Percentiles rank a stretch among this genome's conserved stretches.
These are phyloP conservation scores for Carterocephalus palaemon DNA, from an alignment of 2,888 invertebrate species.

Conservation along the genomic window DNA sequence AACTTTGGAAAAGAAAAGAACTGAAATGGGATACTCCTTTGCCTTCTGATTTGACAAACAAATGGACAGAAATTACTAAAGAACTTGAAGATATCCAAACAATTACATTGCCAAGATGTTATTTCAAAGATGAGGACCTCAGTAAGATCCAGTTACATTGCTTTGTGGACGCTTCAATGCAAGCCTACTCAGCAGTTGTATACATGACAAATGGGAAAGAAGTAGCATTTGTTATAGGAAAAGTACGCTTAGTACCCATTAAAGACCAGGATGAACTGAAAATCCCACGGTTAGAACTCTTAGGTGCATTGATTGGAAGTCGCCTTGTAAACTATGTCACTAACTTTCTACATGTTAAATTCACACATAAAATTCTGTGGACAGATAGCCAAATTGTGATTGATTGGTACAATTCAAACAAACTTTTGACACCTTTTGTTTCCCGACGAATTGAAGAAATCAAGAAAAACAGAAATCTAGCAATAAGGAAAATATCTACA, in stretches of 20 bases:
- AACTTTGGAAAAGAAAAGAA: constrained; percentile 16
- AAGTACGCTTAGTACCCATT: constrained; percentile 26
- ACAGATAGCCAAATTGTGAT: constrained; percentile 20
- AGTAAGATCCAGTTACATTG: no score
- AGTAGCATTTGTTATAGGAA: constrained; percentile 29
- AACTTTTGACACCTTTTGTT: constrained; percentile 10
- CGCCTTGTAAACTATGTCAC: constrained; percentile 16
- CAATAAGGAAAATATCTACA: constrained; percentile 15
- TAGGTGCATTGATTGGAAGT: constrained; percentile 19
- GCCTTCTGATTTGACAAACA: background rate
- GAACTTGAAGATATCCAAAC: no score
- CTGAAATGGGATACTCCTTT: constrained; percentile 22
- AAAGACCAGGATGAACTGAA: constrained; percentile 21
- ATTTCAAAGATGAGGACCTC: no score
- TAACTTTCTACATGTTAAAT: constrained; percentile 7
- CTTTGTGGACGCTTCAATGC: no score
- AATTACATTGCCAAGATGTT: no score
- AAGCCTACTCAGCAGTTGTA: constrained; percentile 19
- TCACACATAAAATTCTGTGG: constrained; percentile 15
- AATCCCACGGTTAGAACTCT: constrained; percentile 19
- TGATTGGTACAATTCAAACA: constrained; percentile 17
- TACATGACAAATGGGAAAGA: constrained; percentile 21
- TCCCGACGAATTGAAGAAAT: constrained; percentile 16
- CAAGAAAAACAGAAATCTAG: constrained; percentile 10
- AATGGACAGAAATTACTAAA: background rate